Evolutionary conservation across 2,113 vertebrate species (phyloP), one percentile per base, ranked within the genome.

Genomic region (Oncorhynchus mykiss): DNA sequence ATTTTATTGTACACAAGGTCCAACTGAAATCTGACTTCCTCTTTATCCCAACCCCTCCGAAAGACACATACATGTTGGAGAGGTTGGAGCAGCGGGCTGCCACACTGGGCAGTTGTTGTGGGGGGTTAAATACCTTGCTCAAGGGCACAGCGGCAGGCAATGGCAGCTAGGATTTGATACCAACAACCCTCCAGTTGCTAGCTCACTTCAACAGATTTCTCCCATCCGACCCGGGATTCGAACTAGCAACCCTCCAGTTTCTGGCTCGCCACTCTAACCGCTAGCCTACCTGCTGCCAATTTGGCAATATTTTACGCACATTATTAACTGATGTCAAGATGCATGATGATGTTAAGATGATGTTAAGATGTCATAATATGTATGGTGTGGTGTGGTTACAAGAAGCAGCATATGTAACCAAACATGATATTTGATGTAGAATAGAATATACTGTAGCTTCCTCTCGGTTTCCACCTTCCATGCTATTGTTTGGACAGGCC

Each of bases 401-500:
- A 83, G 71, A 48, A 66, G 49, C 85, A 88, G 82, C 84, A 87
- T 88, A 85, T 82, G 78, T 64, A 48, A 78, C 84, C 86, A 89
- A 90, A 90, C 87, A 88, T 83, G 84, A 89, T 65, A 9, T n/a
- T 81, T 76, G 77, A 82, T 67, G 77, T 49, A 74, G 34, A 86
- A 72, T 67, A 57, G 54, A 65, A 85, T 82, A 72, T 70, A 64
- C 39, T 70, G 64, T 74, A 45, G 72, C 71, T 73, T 80, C 57
- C 75, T 77, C 81, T 79, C 8, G 69, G 69, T 24, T 71, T 84
- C 80, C 27, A 64, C 83, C 85, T 83, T 82, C 70, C 84, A 77
- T 76, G 85, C 88, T 80, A 27, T 89, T 91, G 88, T 92, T 91
- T 91, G 80, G 89, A 92, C 87, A 91, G 80, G 85, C 79, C 80